Evolutionary conservation across 2,113 vertebrate genomes (phyloP).

Genomic region (Notarius quadriscutis): DNA sequence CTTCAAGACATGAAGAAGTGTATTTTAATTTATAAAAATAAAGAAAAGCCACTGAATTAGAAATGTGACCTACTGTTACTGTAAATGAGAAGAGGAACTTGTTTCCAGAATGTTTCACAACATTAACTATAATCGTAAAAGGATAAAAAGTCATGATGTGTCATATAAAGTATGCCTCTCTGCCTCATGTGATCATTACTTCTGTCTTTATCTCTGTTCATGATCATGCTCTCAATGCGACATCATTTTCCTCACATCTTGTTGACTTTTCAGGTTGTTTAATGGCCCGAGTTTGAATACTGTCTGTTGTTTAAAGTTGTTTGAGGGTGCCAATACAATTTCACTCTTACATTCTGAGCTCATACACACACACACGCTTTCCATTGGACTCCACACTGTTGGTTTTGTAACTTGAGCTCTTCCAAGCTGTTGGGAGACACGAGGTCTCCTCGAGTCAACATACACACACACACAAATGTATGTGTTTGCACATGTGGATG

Average conservation of each 20-base stretch:
- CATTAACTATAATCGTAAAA: background rate
- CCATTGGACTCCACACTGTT: slow-evolving; percentile 7
- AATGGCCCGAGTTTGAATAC: background rate
- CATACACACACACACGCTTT: slow-evolving; percentile 23
- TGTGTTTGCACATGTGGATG: slow-evolving; percentile 22
- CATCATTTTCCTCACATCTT: background rate
- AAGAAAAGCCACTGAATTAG: too few species aligned
- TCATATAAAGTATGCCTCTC: background rate
- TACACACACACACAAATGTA: background rate
- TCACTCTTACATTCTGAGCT: background rate
- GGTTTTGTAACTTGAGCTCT: slow-evolving; percentile 42
- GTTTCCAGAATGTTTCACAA: background rate
- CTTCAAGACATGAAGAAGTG: too few species aligned
- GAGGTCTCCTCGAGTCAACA: slow-evolving; percentile 21
- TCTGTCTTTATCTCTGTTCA: too few species aligned
- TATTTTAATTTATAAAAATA: too few species aligned
- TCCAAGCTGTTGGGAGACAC: slow-evolving; percentile 41
- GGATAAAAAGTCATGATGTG: background rate
- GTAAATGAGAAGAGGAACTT: background rate
- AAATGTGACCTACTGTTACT: too few species aligned
- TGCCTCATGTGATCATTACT: background rate
- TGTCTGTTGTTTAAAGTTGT: background rate
- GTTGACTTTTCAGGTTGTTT: background rate
- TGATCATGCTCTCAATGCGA: background rate
- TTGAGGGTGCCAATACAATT: background rate